A percentile compares a stretch with the other conserved stretches of the same genome.
Conservation (phyloP, 1,140 invertebrate genomes). For the Lordiphosa mommai region DNA sequence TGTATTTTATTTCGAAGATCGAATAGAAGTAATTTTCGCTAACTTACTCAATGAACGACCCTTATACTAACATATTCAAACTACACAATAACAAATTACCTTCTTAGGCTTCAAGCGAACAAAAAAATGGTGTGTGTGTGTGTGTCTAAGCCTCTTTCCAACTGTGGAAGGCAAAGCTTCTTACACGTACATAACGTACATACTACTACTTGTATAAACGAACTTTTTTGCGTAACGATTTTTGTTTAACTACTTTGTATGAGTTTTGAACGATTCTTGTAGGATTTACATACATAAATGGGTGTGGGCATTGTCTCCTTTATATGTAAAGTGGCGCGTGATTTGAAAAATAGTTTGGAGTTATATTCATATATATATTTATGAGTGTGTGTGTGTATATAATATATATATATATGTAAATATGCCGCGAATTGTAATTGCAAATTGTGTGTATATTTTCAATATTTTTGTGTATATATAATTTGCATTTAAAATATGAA, state of each 20-base stretch:
- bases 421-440: conserved; percentile 54
- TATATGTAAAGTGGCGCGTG: conserved; percentile 6
- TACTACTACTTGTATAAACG: conserved; percentile 20
- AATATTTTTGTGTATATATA: conserved; percentile 45
- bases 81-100: no score
- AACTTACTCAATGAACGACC: no score
- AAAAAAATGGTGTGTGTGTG: no score
- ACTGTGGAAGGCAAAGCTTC: no score
- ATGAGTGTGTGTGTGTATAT: conserved; percentile 12
- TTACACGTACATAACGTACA: not conserved
- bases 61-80: no score
- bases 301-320: not conserved
- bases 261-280: conserved; percentile 23
- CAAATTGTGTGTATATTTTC: conserved; percentile 41
- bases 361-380: conserved; percentile 32
- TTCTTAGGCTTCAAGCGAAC: no score
- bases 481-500: conserved; percentile 69
- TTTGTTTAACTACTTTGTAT: conserved; percentile 29
- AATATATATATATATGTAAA: conserved; percentile 50
- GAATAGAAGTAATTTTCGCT: no score
- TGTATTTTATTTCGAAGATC: no score
- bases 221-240: conserved; percentile 30
- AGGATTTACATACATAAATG: not conserved
- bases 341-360: conserved; percentile 30
- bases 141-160: no score